phyloP scores from a whole-genome alignment of 1,140 invertebrate species.

The Theocolax elegans region DNA sequence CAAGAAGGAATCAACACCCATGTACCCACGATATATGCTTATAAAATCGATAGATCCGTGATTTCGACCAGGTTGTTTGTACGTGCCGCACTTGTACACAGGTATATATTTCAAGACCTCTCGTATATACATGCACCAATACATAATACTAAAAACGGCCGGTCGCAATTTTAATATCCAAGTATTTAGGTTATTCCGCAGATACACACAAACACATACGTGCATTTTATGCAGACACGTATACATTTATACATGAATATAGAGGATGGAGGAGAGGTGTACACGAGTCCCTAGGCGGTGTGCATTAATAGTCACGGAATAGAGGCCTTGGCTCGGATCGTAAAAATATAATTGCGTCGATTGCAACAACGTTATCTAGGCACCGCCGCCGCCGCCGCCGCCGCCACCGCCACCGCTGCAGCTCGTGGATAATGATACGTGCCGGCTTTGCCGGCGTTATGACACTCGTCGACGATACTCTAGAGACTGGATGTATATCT shows the following conservation, averaged over 20 bases:
- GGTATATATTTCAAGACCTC: too few species aligned
- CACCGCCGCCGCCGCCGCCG: conserved; percentile 43
- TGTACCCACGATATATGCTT: too few species aligned
- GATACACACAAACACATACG: not conserved
- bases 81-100: too few species aligned
- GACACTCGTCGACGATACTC: conserved; percentile 42
- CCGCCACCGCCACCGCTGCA: too few species aligned
- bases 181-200: conserved; percentile 49
- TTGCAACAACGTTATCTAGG: conserved; percentile 65
- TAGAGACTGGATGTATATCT: too few species aligned
- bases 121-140: too few species aligned
- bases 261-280: conserved; percentile 38
- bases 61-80: too few species aligned
- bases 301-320: conserved; percentile 62
- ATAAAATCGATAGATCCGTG: too few species aligned
- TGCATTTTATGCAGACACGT: conserved; percentile 36
- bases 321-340: conserved; percentile 64
- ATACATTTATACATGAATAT: too few species aligned
- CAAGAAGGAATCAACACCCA: too few species aligned
- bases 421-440: conserved; percentile 66
- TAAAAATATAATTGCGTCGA: conserved; percentile 67
- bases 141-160: too few species aligned
- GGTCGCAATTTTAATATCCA: conserved; percentile 29
- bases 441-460: conserved; percentile 52
- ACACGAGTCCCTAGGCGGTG: conserved; percentile 46